Conservation (phyloP, 2,888 invertebrate genomes). For the Rosalia funebris region DNA sequence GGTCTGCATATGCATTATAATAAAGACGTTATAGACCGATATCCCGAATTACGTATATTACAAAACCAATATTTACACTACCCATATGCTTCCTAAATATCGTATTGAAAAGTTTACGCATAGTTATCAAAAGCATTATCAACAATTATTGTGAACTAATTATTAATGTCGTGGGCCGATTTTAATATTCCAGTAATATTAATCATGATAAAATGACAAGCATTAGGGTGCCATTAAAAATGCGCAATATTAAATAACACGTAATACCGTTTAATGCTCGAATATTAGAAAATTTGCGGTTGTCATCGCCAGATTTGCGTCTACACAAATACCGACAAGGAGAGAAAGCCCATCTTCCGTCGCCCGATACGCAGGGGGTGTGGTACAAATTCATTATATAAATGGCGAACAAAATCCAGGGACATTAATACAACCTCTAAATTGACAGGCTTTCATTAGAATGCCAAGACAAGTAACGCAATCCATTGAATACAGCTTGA, state of each 20-base stretch:
- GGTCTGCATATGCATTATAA: no score
- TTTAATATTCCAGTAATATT: neutral
- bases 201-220: neutral
- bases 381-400: slow-evolving; percentile 22
- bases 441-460: slow-evolving; percentile 27
- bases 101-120: no score
- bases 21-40: no score
- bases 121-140: no score
- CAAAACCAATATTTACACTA: no score
- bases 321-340: slow-evolving; percentile 8
- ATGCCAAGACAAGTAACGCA: slow-evolving; percentile 26
- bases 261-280: slow-evolving; percentile 14
- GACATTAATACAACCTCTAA: slow-evolving; percentile 23
- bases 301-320: slow-evolving; percentile 19
- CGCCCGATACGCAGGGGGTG: slow-evolving; percentile 12
- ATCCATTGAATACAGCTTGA: slow-evolving; percentile 21
- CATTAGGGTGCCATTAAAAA: slow-evolving; percentile 1
- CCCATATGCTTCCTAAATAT: no score
- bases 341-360: slow-evolving; percentile 9
- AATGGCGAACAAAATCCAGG: slow-evolving; percentile 24
- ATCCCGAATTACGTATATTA: no score
- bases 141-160: no score
- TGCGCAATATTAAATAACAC: slow-evolving; percentile 6
- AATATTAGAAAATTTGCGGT: slow-evolving; percentile 17
- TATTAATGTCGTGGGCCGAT: no score